Conservation (phyloP, 2,113 vertebrate genomes). For the Cheilinus undulatus region DNA sequence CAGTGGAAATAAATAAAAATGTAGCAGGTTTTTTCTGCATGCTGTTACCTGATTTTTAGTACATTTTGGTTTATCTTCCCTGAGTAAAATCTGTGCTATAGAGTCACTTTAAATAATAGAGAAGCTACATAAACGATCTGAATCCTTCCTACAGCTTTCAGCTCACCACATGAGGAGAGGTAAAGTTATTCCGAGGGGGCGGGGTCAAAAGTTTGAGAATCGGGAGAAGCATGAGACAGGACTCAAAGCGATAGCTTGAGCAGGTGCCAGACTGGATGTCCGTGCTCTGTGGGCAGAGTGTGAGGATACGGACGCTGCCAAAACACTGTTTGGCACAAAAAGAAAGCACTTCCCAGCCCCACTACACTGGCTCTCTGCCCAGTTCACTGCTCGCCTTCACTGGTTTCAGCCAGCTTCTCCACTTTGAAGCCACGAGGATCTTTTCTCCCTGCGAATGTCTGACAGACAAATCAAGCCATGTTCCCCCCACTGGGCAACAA, state of each 20-base stretch:
- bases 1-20: no score
- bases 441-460: slow-evolving; percentile 45
- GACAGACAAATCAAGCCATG: slow-evolving; percentile 63
- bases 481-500: slow-evolving; percentile 50
- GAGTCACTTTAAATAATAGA: no score
- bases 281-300: slow-evolving; percentile 46
- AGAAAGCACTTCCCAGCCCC: slow-evolving; percentile 52
- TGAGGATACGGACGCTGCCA: slow-evolving; percentile 53
- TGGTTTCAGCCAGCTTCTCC: slow-evolving; percentile 49
- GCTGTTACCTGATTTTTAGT: no score
- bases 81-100: no score
- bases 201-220: slow-evolving; percentile 38
- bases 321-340: slow-evolving; percentile 63
- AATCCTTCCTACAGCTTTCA: slow-evolving; percentile 4
- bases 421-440: slow-evolving; percentile 53
- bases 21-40: no score
- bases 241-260: slow-evolving; percentile 36
- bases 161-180: slow-evolving; percentile 20
- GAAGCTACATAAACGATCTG: neutral
- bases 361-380: slow-evolving; percentile 60
- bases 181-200: neutral
- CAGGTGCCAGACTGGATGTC: slow-evolving; percentile 53
- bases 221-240: slow-evolving; percentile 26
- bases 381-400: slow-evolving; percentile 46
- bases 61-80: no score